Conservation (phyloP, 2,888 invertebrate species). For the Eupithecia inturbata region DNA sequence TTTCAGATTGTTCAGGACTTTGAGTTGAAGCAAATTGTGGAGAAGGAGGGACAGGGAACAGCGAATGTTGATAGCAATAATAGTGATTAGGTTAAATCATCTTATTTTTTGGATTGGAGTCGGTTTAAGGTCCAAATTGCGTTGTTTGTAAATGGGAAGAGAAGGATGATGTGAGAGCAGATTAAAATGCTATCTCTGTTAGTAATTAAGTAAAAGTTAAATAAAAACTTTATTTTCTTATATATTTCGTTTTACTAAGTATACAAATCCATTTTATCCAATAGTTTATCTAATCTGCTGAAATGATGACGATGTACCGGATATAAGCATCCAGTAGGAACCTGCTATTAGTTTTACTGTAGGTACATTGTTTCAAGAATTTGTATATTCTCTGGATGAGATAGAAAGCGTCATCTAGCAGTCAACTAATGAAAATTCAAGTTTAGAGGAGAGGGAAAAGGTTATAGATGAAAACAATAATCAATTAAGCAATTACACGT, state of each 20-base stretch:
- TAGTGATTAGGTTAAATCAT: slow-evolving; percentile 13
- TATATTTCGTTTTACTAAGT: neutral
- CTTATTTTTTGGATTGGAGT: too few relatives aligned
- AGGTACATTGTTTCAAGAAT: too few relatives aligned
- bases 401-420: neutral
- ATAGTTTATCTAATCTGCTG: too few relatives aligned
- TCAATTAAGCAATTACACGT: too few relatives aligned
- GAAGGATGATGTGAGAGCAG: neutral
- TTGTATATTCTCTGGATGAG: too few relatives aligned
- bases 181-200: neutral
- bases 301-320: too few relatives aligned
- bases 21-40: slow-evolving; percentile 65
- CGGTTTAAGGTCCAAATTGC: neutral
- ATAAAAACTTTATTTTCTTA: neutral
- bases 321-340: too few relatives aligned
- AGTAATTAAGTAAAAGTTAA: neutral
- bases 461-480: too few relatives aligned
- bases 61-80: slow-evolving; percentile 11
- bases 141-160: neutral
- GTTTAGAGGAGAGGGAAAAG: neutral
- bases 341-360: too few relatives aligned
- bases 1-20: slow-evolving; percentile 79
- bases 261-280: neutral
- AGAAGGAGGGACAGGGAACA: slow-evolving; percentile 27
- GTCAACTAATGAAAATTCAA: neutral